These are phyloP conservation scores for Caenorhabditis brenneri DNA, from an alignment of 1,140 invertebrate genomes.

Conservation along the genomic window DNA sequence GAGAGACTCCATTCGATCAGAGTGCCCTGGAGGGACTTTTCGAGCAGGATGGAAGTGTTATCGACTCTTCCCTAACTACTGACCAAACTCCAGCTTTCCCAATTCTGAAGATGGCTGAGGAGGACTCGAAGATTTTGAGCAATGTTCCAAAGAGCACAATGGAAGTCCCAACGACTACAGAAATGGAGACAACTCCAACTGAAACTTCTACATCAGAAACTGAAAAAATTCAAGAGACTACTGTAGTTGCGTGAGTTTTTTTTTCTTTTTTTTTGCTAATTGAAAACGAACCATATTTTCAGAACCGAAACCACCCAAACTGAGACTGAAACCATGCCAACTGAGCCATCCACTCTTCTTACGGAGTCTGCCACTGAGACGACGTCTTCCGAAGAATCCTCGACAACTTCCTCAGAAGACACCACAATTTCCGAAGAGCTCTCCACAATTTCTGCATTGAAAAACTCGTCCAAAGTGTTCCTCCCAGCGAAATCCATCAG, in stretches of 20 bases:
- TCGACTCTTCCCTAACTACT: background rate
- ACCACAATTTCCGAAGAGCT: background rate
- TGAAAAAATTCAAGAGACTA: background rate
- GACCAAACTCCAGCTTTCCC: slow-evolving; percentile 4
- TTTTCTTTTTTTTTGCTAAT: too few relatives aligned
- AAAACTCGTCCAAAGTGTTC: slow-evolving; percentile 24
- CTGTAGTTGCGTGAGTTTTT: too few relatives aligned
- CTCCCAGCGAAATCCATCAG: background rate
- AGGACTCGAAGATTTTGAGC: background rate
- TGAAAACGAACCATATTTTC: background rate
- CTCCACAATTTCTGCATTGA: background rate
- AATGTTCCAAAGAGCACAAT: background rate
- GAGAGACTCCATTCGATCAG: slow-evolving; percentile 27
- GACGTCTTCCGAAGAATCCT: background rate
- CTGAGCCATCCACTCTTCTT: background rate
- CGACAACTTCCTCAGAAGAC: background rate
- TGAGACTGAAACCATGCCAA: background rate
- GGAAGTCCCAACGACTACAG: background rate
- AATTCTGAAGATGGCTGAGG: slow-evolving; percentile 25
- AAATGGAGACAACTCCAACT: background rate
- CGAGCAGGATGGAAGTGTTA: slow-evolving; percentile 31
- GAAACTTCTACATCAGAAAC: background rate
- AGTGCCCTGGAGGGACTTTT: slow-evolving; percentile 24
- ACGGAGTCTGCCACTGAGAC: background rate
- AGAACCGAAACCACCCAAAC: background rate